Base-by-base conservation (phyloP, 1,140 invertebrate genomes). In the Helicorthomorpha holstii region DNA sequence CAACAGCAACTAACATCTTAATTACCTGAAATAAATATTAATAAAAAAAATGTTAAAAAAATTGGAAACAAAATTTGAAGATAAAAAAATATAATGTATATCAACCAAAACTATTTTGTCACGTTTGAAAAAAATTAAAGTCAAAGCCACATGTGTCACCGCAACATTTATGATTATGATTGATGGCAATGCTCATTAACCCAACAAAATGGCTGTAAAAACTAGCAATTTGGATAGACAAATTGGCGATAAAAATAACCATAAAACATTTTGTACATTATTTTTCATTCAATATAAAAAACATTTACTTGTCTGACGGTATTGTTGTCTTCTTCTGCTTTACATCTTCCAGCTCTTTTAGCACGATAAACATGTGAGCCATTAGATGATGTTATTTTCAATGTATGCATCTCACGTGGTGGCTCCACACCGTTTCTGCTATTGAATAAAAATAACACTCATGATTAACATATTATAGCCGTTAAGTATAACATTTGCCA, bases 1-100 rank as follows among this genome's bases (percentile, higher is more conserved):
- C 78, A 2, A 82, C 78, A 1, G 76, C 76, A 0, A 82, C 75
- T 42, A 82, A 60, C 80, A 82, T 82, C 58, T 78, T 79, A 54
- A 81, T 77, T 2, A 82, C 78, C 77, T 82, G 63, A 48, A 55
- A 58, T 38, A 55, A 54, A 27, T 49, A 49, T 46, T 27, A 12
- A 26, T 19, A 34, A 34, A 34, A 16, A 34, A 7, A 34, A 16
- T 34, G 29, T 7, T 7, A 34, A 16, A 34, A 7, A 16, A 34
- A 7, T 7, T 34, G 16, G 16, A 34, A 34, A 34, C 7, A 16
- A 34, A 7, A 34, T 34, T 34, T 34, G 29, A 34, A 7, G 16
- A 34, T n/a, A n/a, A n/a, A n/a, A n/a, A n/a, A n/a, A n/a, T n/a
- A n/a, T n/a, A n/a, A n/a, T n/a, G n/a, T n/a, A n/a, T n/a, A n/a